Base-by-base conservation (phyloP, 2,888 invertebrate genomes). In the Lithophane socia region DNA sequence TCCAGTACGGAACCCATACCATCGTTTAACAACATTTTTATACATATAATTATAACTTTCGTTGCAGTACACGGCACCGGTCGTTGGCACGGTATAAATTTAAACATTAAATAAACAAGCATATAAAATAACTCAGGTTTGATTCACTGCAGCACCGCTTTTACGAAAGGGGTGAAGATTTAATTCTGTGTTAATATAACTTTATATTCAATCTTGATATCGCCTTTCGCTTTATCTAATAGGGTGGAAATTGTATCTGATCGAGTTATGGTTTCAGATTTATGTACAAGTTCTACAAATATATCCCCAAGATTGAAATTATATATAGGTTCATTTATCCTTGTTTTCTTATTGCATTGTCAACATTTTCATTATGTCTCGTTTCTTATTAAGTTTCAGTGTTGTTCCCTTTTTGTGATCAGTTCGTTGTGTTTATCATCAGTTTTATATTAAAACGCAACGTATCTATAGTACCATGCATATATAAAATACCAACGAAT, bases 71-170 rank as follows among this genome's bases (percentile, higher is more conserved):
- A 64, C 83, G 75, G 83, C 82, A 79, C 90, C 80, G 96, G 94
- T 95, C 96, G 93, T 95, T 95, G 96, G 88, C 96, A 91, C 91
- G 90, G 94, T 93, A 93, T 95, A 95, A 95, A 96, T 95, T 96
- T 96, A 96, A 95, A 95, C 96, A 93, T 94, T 94, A 94, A 94
- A 95, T 93, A 96, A 95, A 96, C 96, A 95, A 86, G 90, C 92
- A 92, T 94, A 94, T 95, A 94, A 95, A 95, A 94, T 94, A 93
- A 93, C 92, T 90, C 92, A 86, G 88, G 91, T 92, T 95, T 95
- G 94, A 95, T 95, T 93, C 94, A 92, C 90, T 87, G 92, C 90
- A 82, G 85, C 85, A 72, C 37, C 44, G 88, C 87, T 85, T 88
- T 86, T 88, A 89, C 86, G 87, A 90, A 91, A 90, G 91, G 93